Conservation (phyloP, 2,797 vertebrate species). For the Hozukius guyotensis region DNA sequence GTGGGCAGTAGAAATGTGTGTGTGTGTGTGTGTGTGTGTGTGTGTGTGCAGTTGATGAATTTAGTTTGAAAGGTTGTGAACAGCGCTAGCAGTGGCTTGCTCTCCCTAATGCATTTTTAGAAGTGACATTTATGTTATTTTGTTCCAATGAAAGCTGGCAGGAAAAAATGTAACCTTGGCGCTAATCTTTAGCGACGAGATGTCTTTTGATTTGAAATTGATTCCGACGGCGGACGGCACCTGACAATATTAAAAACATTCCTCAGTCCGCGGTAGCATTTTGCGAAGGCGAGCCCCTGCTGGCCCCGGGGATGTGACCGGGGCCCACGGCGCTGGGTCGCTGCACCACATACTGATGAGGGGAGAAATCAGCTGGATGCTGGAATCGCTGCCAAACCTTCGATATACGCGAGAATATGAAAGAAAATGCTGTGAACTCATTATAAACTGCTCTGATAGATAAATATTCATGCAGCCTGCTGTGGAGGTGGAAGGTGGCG, state of each 20-base stretch:
- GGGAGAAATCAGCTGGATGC: constrained; percentile 46
- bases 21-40: neutral
- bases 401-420: constrained; percentile 26
- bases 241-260: constrained; percentile 36
- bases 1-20: constrained; percentile 11
- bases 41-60: constrained; percentile 49
- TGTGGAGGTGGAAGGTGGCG: constrained; percentile 73
- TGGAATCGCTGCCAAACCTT: constrained; percentile 27
- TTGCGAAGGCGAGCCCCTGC: constrained; percentile 22
- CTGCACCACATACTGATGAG: constrained; percentile 39
- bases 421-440: constrained; percentile 48
- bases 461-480: constrained; percentile 73
- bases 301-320: constrained; percentile 39
- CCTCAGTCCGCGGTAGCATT: constrained; percentile 24
- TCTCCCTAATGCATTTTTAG: constrained; percentile 57
- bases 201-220: constrained; percentile 22
- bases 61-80: constrained; percentile 60
- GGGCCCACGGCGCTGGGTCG: constrained; percentile 50
- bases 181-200: constrained; percentile 20
- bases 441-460: constrained; percentile 58
- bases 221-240: neutral
- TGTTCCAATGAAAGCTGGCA: constrained; percentile 28
- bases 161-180: constrained; percentile 14
- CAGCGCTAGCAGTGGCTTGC: constrained; percentile 21
- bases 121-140: constrained; percentile 53